Evolutionary conservation across 2,888 invertebrate species (phyloP).

Genomic region (Chymomyza procnemis): DNA sequence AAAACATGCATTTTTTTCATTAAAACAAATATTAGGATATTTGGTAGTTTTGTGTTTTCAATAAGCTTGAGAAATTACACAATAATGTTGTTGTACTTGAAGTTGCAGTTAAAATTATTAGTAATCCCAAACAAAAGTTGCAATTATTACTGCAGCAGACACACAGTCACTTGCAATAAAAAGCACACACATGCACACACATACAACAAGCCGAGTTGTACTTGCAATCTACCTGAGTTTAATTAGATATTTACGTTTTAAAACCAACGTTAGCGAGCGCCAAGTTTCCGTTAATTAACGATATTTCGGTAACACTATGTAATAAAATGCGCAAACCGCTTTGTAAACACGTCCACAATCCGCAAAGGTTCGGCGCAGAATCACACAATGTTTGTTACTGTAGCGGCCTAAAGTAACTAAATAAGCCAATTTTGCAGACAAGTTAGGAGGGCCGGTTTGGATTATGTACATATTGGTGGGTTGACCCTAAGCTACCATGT

Average conservation of each 20-base stretch:
- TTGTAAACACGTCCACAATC: constrained; percentile 38
- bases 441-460: background rate
- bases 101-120: constrained; percentile 7
- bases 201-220: constrained; percentile 15
- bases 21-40: background rate
- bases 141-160: background rate
- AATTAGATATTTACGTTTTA: constrained; percentile 8
- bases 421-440: background rate
- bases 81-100: background rate
- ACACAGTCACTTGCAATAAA: constrained; percentile 11
- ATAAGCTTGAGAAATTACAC: background rate
- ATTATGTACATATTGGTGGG: background rate
- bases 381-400: constrained; percentile 38
- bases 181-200: constrained; percentile 1
- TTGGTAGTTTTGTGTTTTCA: background rate
- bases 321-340: constrained; percentile 31
- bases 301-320: constrained; percentile 14
- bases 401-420: constrained; percentile 6
- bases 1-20: background rate
- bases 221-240: constrained; percentile 46
- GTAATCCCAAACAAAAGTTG: constrained; percentile 22
- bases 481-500: background rate
- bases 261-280: constrained; percentile 6
- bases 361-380: constrained; percentile 42
- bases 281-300: constrained; percentile 31